These are phyloP conservation scores for Sinosuthora webbiana DNA, from an alignment of 2,113 vertebrate species.

Conservation along the genomic window DNA sequence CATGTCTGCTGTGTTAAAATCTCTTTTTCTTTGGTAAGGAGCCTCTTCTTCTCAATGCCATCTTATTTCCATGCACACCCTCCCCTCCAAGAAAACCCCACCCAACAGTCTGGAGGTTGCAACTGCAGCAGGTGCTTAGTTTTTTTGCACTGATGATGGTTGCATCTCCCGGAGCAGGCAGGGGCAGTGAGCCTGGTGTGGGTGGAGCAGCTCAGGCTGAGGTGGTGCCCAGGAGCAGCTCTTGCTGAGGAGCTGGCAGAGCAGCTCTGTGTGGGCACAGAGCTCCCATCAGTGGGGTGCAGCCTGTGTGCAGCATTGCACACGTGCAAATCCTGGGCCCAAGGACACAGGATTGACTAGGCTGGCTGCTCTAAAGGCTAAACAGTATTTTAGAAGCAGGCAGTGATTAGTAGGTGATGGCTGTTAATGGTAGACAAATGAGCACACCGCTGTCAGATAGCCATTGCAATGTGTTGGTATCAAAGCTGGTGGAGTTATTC, in stretches of 20 bases:
- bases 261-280: accelerated
- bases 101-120: background rate
- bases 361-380: background rate
- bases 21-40: background rate
- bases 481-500: background rate
- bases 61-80: background rate
- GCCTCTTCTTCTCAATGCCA: background rate
- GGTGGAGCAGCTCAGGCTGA: background rate
- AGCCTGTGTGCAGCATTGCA: accelerated
- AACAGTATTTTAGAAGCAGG: background rate
- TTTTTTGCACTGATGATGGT: background rate
- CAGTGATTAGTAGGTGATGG: background rate
- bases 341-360: background rate
- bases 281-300: background rate
- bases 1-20: background rate
- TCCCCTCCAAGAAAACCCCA: accelerated
- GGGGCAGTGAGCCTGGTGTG: background rate
- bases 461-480: background rate
- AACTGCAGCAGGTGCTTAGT: background rate
- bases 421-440: background rate
- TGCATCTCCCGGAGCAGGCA: background rate
- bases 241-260: accelerated
- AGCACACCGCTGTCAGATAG: background rate
- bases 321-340: background rate
- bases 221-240: background rate